Conservation (phyloP, 2,113 vertebrate genomes). For the Notarius quadriscutis region DNA sequence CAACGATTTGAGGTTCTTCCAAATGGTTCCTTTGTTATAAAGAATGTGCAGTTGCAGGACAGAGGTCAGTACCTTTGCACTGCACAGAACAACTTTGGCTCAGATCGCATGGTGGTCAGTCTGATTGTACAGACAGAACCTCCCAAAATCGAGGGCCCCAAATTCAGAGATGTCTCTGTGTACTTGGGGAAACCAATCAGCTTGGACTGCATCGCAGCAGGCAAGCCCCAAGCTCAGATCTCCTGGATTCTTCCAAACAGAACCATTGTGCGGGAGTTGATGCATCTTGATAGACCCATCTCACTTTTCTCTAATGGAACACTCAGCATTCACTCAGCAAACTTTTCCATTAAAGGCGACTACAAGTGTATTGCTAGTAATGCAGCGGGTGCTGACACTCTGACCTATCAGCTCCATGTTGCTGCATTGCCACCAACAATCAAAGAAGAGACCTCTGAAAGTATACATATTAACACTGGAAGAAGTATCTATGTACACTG, state of each 20-base stretch:
- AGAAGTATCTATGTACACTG: conserved; percentile 72
- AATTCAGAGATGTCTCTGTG: conserved; percentile 61
- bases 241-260: conserved; percentile 79
- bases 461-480: conserved; percentile 62
- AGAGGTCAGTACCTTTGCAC: conserved; percentile 78
- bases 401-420: conserved; percentile 74
- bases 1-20: conserved; percentile 75
- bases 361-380: conserved; percentile 81
- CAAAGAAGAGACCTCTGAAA: conserved; percentile 62
- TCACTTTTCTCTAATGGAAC: conserved; percentile 74
- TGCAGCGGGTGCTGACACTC: conserved; percentile 74
- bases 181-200: conserved; percentile 66
- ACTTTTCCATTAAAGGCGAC: conserved; percentile 75
- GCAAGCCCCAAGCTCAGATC: conserved; percentile 73
- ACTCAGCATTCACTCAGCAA: conserved; percentile 67
- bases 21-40: conserved; percentile 77
- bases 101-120: conserved; percentile 73
- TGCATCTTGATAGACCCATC: conserved; percentile 54
- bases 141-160: conserved; percentile 66
- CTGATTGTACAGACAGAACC: conserved; percentile 71
- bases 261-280: conserved; percentile 68
- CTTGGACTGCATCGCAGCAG: conserved; percentile 70
- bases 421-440: conserved; percentile 73
- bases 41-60: conserved; percentile 75
- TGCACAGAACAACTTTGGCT: conserved; percentile 71